phyloP scores from a whole-genome alignment of 2,797 vertebrate genomes.

The Podarcis siculus region DNA sequence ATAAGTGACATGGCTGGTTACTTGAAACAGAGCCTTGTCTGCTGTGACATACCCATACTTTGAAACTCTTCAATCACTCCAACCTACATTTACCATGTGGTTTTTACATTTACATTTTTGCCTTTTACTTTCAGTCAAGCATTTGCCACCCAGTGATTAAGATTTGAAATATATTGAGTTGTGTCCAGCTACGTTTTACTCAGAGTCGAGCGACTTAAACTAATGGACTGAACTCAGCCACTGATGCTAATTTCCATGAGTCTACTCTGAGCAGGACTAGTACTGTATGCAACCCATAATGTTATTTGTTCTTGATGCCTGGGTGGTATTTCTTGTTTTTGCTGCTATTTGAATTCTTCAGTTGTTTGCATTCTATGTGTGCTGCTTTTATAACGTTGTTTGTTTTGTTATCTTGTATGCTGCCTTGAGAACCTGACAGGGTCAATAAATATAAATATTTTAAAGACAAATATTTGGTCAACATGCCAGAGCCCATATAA shows the following conservation, averaged over 20 bases:
- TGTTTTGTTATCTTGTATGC: not conserved
- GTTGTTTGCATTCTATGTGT: not conserved
- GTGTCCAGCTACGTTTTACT: too few species aligned
- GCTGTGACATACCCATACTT: not conserved
- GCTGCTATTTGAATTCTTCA: not conserved
- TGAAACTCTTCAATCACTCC: not conserved
- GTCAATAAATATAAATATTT: not conserved
- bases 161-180: not conserved
- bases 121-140: not conserved
- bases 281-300: too few species aligned
- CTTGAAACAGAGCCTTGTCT: not conserved
- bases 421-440: not conserved
- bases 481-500: not conserved
- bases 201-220: too few species aligned
- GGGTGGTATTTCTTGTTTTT: not conserved
- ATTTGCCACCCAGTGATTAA: not conserved
- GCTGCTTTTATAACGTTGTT: not conserved
- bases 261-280: too few species aligned
- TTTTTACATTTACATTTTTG: not conserved
- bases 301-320: not conserved
- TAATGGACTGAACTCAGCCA: too few species aligned
- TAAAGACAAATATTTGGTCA: not conserved
- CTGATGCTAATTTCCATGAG: too few species aligned
- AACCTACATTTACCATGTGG: not conserved
- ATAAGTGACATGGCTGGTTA: not conserved